Percentiles rank a stretch among this genome's conserved stretches.
These are phyloP conservation scores for Linyphia triangularis DNA, from an alignment of 2,888 invertebrate species.

Conservation along the genomic window DNA sequence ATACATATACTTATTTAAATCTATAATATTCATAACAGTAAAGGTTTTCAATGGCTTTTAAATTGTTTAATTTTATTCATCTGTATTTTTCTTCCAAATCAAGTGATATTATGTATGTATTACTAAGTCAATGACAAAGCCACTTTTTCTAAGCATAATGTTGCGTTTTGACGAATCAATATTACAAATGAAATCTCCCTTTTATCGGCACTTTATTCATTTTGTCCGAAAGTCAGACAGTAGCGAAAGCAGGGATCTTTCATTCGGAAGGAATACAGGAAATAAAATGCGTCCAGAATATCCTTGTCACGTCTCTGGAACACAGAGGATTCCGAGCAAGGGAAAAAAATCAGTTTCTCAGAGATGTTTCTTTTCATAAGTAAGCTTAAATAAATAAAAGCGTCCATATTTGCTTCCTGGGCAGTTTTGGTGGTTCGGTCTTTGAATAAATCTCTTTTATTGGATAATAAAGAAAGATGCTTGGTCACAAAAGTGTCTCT, in stretches of 20 bases:
- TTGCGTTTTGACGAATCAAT: too few relatives aligned
- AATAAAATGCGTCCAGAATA: conserved; percentile 1
- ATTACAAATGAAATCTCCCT: too few relatives aligned
- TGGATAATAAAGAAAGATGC: conserved; percentile 23
- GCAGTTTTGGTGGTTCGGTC: conserved; percentile 30
- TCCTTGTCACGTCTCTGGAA: conserved; percentile 22
- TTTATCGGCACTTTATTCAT: too few relatives aligned
- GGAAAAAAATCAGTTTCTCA: conserved; percentile 39
- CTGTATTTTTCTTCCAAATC: too few relatives aligned
- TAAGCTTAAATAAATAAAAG: conserved; percentile 44
- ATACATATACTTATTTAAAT: too few relatives aligned
- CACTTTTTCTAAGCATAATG: too few relatives aligned
- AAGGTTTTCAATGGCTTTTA: too few relatives aligned
- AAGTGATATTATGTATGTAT: too few relatives aligned
- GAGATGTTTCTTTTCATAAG: conserved; percentile 53
- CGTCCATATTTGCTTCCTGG: conserved; percentile 52
- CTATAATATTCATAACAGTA: too few relatives aligned
- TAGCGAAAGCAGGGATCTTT: neutral
- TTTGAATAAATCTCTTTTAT: conserved; percentile 49
- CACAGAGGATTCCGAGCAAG: conserved; percentile 14
- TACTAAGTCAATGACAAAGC: too few relatives aligned
- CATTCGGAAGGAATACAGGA: neutral
- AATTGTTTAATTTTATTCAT: too few relatives aligned
- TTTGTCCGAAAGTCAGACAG: too few relatives aligned
- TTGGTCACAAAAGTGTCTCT: neutral